Evolutionary conservation across 2,113 vertebrate species (phyloP).

Genomic region (Eptesicus fuscus): DNA sequence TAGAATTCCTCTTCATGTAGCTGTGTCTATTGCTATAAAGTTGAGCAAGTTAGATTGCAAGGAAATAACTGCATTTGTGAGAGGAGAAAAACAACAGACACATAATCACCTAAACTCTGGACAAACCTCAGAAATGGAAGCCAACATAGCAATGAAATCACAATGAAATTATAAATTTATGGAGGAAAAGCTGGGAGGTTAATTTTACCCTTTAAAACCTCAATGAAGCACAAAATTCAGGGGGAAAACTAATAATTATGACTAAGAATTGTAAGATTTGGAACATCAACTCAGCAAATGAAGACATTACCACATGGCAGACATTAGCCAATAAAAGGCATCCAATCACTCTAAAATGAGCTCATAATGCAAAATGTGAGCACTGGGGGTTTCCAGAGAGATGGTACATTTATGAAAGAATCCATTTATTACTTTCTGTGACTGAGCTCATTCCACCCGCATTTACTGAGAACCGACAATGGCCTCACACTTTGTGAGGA

Average conservation of each 20-base stretch:
- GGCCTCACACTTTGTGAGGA: background rate
- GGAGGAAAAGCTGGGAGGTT: slow-evolving; percentile 66
- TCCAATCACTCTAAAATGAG: slow-evolving; percentile 70
- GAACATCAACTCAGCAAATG: slow-evolving; percentile 56
- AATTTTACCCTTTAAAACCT: slow-evolving; percentile 71
- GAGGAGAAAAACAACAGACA: slow-evolving; percentile 35
- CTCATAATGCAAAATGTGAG: slow-evolving; percentile 59
- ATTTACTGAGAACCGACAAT: slow-evolving; percentile 31
- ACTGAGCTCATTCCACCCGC: slow-evolving; percentile 21
- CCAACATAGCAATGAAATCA: slow-evolving; percentile 61
- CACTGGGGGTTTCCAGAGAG: slow-evolving; percentile 10
- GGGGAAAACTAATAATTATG: slow-evolving; percentile 70
- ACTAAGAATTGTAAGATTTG: slow-evolving; percentile 60
- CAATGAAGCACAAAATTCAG: slow-evolving; percentile 68
- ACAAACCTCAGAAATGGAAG: slow-evolving; percentile 61
- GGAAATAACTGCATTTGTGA: slow-evolving; percentile 43
- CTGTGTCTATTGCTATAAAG: background rate
- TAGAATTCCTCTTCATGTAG: background rate
- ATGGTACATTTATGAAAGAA: slow-evolving; percentile 14
- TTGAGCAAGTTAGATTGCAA: slow-evolving; percentile 34
- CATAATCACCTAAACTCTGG: slow-evolving; percentile 49
- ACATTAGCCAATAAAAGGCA: slow-evolving; percentile 67
- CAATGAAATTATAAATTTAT: slow-evolving; percentile 61
- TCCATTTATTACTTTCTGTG: slow-evolving; percentile 51
- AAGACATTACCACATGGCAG: slow-evolving; percentile 51